Evolutionary conservation across 1,140 invertebrate species (phyloP).

Genomic region (Drosophila athabasca): DNA sequence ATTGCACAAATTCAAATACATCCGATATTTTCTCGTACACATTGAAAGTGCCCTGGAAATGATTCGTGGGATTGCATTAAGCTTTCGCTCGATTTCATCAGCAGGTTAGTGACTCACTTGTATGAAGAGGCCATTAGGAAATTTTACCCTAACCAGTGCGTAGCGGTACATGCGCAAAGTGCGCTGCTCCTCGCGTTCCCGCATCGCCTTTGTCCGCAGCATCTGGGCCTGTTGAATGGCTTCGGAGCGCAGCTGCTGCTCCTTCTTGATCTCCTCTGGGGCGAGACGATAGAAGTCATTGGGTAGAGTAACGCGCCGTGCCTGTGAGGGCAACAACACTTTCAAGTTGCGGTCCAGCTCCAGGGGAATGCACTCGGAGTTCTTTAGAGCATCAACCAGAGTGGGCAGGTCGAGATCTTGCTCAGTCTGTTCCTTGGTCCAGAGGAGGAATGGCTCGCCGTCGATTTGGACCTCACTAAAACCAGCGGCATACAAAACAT

Average conservation of each 20-base stretch:
- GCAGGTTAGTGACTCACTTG: slow-evolving; percentile 85
- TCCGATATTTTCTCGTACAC: slow-evolving; percentile 90
- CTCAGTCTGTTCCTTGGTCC: slow-evolving; percentile 65
- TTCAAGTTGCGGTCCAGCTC: slow-evolving; percentile 93
- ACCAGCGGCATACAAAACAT: slow-evolving; percentile 93
- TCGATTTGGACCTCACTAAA: slow-evolving; percentile 87
- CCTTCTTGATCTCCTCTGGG: slow-evolving; percentile 92
- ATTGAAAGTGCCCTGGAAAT: slow-evolving; percentile 90
- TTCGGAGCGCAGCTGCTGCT: slow-evolving; percentile 91
- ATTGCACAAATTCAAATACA: slow-evolving; percentile 89
- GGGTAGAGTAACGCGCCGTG: slow-evolving; percentile 89
- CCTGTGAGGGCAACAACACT: slow-evolving; percentile 92
- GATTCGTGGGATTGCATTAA: slow-evolving; percentile 7
- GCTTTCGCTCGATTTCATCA: slow-evolving; percentile 1
- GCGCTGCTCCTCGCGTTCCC: slow-evolving; percentile 92
- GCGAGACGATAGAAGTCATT: slow-evolving; percentile 92
- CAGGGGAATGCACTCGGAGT: slow-evolving; percentile 91
- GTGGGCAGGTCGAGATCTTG: slow-evolving; percentile 84
- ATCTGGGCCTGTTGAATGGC: slow-evolving; percentile 91
- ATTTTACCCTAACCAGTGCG: slow-evolving; percentile 91
- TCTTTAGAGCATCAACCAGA: slow-evolving; percentile 90
- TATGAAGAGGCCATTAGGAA: slow-evolving; percentile 93
- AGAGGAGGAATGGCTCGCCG: slow-evolving; percentile 69
- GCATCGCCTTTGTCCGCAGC: slow-evolving; percentile 95
- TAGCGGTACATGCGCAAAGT: slow-evolving; percentile 93